phyloP scores from a whole-genome alignment of 2,113 vertebrate species.

The Turdus rufiventris region DNA sequence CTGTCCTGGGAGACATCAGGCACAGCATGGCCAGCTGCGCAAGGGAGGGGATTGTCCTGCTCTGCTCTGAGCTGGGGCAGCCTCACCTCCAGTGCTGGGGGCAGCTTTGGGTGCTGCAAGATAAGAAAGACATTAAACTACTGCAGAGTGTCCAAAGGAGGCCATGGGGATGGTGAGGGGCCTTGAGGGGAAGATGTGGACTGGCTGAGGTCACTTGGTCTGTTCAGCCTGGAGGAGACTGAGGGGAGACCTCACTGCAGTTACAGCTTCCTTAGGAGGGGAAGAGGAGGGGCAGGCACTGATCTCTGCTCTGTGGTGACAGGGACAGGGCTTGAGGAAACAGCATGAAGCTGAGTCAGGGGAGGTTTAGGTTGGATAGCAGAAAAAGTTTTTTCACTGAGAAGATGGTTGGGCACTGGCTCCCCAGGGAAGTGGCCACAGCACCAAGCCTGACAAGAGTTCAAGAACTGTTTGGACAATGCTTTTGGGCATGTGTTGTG shows the following conservation, averaged over 20 bases:
- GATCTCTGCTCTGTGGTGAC: neutral
- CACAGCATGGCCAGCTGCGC: fast-evolving
- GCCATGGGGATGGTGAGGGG: fast-evolving
- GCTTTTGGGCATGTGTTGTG: fast-evolving
- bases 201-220: neutral
- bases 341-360: neutral
- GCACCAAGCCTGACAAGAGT: neutral
- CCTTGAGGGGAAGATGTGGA: neutral
- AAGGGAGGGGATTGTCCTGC: neutral
- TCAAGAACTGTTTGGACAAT: neutral
- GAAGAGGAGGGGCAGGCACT: neutral
- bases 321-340: neutral
- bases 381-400: no score
- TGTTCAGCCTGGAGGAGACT: neutral
- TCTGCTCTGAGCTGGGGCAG: neutral
- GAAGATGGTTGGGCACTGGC: no score
- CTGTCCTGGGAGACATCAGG: neutral
- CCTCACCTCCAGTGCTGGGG: neutral
- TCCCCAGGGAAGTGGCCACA: no score
- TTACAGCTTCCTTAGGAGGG: fast-evolving
- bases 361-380: neutral
- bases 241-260: neutral
- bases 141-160: fast-evolving
- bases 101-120: fast-evolving
- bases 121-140: fast-evolving